Percentiles rank a stretch among this genome's conserved stretches.
Evolutionary conservation across 2,113 vertebrate genomes (phyloP).

Genomic region (Colistium nudipinnis): DNA sequence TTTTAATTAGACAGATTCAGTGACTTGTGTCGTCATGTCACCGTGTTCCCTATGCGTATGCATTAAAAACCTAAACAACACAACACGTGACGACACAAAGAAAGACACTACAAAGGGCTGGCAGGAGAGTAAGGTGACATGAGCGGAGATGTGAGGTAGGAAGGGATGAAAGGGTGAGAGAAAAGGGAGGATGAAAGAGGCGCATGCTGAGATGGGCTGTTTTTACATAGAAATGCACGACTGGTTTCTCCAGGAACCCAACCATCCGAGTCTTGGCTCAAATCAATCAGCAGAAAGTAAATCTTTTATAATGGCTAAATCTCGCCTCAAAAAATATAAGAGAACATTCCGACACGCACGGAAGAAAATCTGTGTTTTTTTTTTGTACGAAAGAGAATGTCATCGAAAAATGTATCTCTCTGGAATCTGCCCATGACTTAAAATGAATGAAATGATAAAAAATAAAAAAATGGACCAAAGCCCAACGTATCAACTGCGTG

Average conservation of each 20-base stretch:
- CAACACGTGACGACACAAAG: not conserved
- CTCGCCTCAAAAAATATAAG: conserved; percentile 4
- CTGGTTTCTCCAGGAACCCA: conserved; percentile 44
- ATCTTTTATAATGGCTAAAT: conserved; percentile 37
- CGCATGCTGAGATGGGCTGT: conserved; percentile 17
- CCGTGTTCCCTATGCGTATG: conserved; percentile 35
- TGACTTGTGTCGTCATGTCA: conserved; percentile 23
- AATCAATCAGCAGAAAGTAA: conserved; percentile 50
- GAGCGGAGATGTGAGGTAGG: conserved; percentile 34
- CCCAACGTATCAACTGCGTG: too few relatives aligned
- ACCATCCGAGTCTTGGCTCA: conserved; percentile 37
- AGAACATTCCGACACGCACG: not conserved
- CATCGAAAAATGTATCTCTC: too few relatives aligned
- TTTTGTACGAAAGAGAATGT: not conserved
- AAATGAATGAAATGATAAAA: too few relatives aligned
- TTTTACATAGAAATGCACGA: conserved; percentile 27
- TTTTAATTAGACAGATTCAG: conserved; percentile 6
- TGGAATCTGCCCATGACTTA: too few relatives aligned
- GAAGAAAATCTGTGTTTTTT: not conserved
- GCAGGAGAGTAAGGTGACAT: conserved; percentile 6
- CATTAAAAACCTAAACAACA: conserved; percentile 24
- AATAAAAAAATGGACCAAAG: not conserved
- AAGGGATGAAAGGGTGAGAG: conserved; percentile 50
- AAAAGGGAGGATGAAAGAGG: conserved; percentile 45
- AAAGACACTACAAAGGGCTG: conserved; percentile 13